Evolutionary conservation across 2,797 vertebrate genomes (phyloP), one percentile per base, ranked within the genome.

Genomic region (Serranus cabrilla): DNA sequence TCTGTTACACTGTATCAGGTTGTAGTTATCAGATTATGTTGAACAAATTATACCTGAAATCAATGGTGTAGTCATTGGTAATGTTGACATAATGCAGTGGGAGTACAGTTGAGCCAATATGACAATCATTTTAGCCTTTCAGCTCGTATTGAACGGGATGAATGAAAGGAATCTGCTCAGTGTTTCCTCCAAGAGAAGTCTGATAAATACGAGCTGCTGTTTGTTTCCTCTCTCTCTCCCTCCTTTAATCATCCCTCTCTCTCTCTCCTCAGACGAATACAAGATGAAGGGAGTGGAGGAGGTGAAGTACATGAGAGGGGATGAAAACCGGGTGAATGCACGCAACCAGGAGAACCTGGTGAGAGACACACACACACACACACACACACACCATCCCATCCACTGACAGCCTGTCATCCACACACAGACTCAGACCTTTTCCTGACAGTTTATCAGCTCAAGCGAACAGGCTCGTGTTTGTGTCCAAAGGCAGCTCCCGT

Each of bases 321-420:
- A 98, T 63, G 98, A 99, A 93, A 98, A 97, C 89, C 92, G 97
- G 87, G 95, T 99, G 89, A 97, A 97, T 78, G 94, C 95, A 90
- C 97, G 96, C 93, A 99, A 99, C 96, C 97, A 98, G 93, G 98
- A 99, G 95, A 99, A 99, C 94, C 96, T 99, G 97, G 98, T 99
- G 95, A 97, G 97, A 86, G 7, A 78, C 9, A n/a, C 49, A 62
- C 67, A 67, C 66, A 63, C 71, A 23, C 63, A 64, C 31, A 68
- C 57, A 49, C 46, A 67, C 67, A 59, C 62, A 50, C 27, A 64
- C 39, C 17, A 39, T 54, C 50, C n/a, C 49, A 40, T 62, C 49
- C 37, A 42, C 74, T 76, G 81, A 85, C 84, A 74, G 74, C 34
- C 74, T 12, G 40, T 86, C 87, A 83, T 73, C 74, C 34, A 18